Conservation (phyloP, 2,888 invertebrate species). For the Latheticus oryzae region DNA sequence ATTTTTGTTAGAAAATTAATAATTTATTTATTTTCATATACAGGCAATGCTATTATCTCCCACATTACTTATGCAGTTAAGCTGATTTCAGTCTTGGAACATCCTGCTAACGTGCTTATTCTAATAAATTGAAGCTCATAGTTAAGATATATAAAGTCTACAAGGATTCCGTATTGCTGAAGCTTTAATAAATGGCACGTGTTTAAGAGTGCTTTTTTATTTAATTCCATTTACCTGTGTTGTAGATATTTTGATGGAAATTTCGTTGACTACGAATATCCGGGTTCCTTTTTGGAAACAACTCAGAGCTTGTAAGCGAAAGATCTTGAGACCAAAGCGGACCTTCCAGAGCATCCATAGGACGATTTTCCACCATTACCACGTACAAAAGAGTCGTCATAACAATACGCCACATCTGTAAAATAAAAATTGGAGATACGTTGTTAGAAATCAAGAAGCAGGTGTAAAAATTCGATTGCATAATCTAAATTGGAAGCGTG, state of each 20-base stretch:
- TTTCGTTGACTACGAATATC: slow-evolving; percentile 48
- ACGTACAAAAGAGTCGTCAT: slow-evolving; percentile 50
- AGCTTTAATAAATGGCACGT: too few species aligned
- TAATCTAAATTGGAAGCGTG: slow-evolving; percentile 42
- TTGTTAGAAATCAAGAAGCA: slow-evolving; percentile 25
- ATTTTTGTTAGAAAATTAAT: too few species aligned
- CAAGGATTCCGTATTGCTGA: too few species aligned
- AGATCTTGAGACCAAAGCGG: slow-evolving; percentile 51
- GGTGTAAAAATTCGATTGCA: slow-evolving; percentile 29
- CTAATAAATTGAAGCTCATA: too few species aligned
- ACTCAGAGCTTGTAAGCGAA: slow-evolving; percentile 42
- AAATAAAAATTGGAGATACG: slow-evolving; percentile 28
- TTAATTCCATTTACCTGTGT: slow-evolving; percentile 48
- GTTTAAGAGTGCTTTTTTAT: too few species aligned
- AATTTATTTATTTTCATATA: too few species aligned
- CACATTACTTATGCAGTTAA: too few species aligned
- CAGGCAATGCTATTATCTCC: too few species aligned
- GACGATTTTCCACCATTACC: slow-evolving; percentile 48
- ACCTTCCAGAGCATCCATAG: slow-evolving; percentile 50
- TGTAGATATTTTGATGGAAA: slow-evolving; percentile 45
- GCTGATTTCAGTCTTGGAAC: too few species aligned
- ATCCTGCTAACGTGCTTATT: too few species aligned
- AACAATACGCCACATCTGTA: slow-evolving; percentile 57
- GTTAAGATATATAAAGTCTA: too few species aligned
- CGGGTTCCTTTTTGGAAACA: slow-evolving; percentile 41